Percentiles rank a stretch among this genome's conserved stretches.
These are phyloP conservation scores for Metellina segmentata DNA, from an alignment of 2,888 invertebrate species.

Conservation along the genomic window DNA sequence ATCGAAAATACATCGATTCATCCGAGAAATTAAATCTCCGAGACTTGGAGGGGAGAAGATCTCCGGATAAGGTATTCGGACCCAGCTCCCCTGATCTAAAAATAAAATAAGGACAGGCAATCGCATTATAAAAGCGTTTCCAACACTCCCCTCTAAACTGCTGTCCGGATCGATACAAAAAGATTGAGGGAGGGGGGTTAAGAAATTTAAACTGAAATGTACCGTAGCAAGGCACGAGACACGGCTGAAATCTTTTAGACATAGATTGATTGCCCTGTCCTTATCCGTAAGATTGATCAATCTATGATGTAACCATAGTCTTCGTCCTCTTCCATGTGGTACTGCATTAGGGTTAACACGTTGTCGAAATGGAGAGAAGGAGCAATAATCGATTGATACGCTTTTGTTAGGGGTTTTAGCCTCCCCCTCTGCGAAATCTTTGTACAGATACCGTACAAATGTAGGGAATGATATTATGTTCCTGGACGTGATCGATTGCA, in stretches of 20 bases:
- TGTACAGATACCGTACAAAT: conserved; percentile 26
- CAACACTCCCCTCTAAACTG: conserved; percentile 12
- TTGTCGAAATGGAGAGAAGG: conserved; percentile 20
- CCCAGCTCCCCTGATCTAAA: background rate
- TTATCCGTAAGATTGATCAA: conserved; percentile 59
- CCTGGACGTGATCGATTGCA: conserved; percentile 45
- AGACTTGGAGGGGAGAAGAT: no score
- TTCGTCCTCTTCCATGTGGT: conserved; percentile 6
- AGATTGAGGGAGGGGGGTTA: conserved; percentile 4
- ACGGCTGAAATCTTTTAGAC: conserved; percentile 37
- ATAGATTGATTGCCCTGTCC: conserved; percentile 49
- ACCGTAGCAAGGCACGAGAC: conserved; percentile 22
- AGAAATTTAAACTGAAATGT: conserved; percentile 64
- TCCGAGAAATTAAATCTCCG: conserved; percentile 15
- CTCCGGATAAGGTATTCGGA: no score
- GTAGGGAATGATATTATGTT: conserved; percentile 16
- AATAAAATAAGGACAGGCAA: conserved; percentile 8
- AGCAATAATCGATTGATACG: conserved; percentile 33
- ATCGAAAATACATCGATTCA: conserved; percentile 17
- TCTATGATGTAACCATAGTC: conserved; percentile 52
- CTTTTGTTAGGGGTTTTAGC: conserved; percentile 35
- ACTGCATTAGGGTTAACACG: conserved; percentile 52
- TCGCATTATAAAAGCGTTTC: conserved; percentile 46
- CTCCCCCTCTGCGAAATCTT: conserved; percentile 17
- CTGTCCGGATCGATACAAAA: conserved; percentile 25